Evolutionary conservation across 2,797 vertebrate genomes (phyloP).

Genomic region (Florisuga fusca): DNA sequence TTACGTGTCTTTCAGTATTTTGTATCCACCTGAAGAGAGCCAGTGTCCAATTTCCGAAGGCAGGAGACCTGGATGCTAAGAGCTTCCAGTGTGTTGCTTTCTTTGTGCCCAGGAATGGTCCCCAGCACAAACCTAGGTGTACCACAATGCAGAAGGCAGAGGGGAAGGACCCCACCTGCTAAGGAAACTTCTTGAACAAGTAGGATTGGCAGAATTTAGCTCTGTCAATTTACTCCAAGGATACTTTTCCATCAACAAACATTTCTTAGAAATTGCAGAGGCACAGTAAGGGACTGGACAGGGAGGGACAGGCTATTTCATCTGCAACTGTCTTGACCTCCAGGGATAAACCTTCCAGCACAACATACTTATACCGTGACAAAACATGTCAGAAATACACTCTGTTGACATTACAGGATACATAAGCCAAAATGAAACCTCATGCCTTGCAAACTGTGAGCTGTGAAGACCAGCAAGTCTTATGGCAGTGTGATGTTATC

Average conservation of each 20-base stretch:
- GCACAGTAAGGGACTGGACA: neutral
- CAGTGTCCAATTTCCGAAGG: rapidly evolving
- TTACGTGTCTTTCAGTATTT: neutral
- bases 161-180: neutral
- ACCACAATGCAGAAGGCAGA: neutral
- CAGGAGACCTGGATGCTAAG: neutral
- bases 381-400: conserved; percentile 46
- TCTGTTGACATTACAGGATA: neutral
- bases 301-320: neutral
- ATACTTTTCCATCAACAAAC: neutral
- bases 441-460: neutral
- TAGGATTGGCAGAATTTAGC: neutral
- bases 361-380: neutral
- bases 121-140: neutral
- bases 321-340: conserved; percentile 38
- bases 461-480: neutral
- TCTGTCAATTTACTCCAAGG: neutral
- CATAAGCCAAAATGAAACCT: neutral
- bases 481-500: neutral
- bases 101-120: neutral
- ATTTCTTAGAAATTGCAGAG: neutral
- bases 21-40: neutral
- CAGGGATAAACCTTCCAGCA: neutral
- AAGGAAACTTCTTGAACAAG: neutral
- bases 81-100: neutral